Percentiles rank a stretch among this genome's conserved stretches.
These are phyloP conservation scores for Timema podura DNA, from an alignment of 2,888 invertebrate species.

Conservation along the genomic window DNA sequence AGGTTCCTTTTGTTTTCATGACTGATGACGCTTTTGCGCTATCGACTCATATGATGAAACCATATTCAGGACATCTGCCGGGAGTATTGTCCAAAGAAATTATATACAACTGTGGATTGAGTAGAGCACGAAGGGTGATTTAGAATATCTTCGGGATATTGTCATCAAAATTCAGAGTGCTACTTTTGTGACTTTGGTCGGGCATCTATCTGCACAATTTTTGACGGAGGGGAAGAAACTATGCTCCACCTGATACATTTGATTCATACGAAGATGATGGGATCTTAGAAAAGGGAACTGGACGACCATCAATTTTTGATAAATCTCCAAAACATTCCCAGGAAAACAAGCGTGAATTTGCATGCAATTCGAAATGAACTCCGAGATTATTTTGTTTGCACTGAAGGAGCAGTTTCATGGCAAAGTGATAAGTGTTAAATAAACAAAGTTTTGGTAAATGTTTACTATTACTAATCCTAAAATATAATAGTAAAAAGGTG, in stretches of 20 bases:
- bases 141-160: neutral
- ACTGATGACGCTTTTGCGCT: constrained; percentile 16
- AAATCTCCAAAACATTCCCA: constrained; percentile 6
- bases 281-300: constrained; percentile 1
- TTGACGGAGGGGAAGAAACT: neutral
- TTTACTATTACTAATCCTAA: neutral
- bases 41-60: constrained; percentile 4
- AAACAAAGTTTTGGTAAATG: neutral
- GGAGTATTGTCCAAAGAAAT: neutral
- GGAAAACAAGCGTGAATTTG: neutral
- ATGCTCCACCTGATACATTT: neutral
- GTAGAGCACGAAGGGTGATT: neutral
- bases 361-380: neutral
- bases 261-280: neutral
- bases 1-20: constrained; percentile 16
- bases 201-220: constrained; percentile 5
- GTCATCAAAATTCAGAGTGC: neutral
- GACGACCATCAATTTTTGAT: neutral
- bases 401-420: constrained; percentile 4
- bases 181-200: neutral
- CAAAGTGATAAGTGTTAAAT: neutral
- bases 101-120: neutral
- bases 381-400: constrained; percentile 1
- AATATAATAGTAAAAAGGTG: neutral
- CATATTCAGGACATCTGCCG: neutral